phyloP scores from a whole-genome alignment of 2,113 vertebrate species.

The Cercopithecus mona region DNA sequence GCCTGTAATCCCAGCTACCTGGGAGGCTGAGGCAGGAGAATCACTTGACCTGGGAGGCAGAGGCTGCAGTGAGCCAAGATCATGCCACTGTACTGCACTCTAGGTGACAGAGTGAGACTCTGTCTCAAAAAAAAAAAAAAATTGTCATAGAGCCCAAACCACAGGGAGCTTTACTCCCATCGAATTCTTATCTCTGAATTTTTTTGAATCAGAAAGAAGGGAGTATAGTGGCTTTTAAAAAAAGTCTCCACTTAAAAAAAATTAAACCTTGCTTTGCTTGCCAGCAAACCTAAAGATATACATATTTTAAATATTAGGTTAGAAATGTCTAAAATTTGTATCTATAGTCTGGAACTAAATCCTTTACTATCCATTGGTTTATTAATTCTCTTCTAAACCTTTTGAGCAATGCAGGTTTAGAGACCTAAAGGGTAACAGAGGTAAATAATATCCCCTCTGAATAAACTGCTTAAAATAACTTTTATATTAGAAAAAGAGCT shows the following conservation, averaged over 20 bases:
- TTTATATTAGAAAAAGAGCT: conserved; percentile 37
- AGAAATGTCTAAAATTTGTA: conserved; percentile 24
- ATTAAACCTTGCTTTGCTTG: conserved; percentile 24
- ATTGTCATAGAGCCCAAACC: neutral
- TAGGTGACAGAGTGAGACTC: too few relatives aligned
- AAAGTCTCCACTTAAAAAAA: neutral
- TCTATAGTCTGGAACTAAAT: conserved; percentile 22
- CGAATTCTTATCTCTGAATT: neutral
- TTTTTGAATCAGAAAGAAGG: neutral
- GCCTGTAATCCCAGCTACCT: too few relatives aligned
- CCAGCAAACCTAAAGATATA: neutral
- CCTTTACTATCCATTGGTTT: neutral
- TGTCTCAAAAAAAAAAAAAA: neutral
- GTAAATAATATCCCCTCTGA: neutral
- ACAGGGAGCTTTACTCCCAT: neutral
- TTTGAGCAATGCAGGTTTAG: neutral
- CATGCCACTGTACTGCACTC: too few relatives aligned
- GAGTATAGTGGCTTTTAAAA: neutral
- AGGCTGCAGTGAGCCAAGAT: too few relatives aligned
- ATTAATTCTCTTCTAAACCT: conserved; percentile 33
- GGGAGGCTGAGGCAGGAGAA: too few relatives aligned
- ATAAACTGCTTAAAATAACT: conserved; percentile 18
- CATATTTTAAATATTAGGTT: conserved; percentile 5
- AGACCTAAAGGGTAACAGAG: neutral
- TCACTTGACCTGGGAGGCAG: too few relatives aligned